Base-by-base conservation (phyloP, 2,113 vertebrate genomes). In the Peromyscus maniculatus region DNA sequence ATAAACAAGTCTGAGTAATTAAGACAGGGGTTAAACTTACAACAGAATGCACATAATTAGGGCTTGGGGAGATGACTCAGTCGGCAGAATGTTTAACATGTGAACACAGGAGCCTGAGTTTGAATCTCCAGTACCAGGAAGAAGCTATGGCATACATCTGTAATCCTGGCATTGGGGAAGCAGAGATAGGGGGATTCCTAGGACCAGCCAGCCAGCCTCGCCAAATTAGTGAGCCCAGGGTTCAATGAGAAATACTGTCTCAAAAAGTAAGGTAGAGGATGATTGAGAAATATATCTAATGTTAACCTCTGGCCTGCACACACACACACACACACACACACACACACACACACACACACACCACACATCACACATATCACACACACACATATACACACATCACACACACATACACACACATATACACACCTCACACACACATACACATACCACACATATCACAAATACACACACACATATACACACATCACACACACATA, bases 1-100 rank as follows among this genome's bases (percentile, higher is more conserved):
- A 87, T 24, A 52, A 13, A 72, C 16, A 87, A 87, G 72, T 91
- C 67, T 94, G 21, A 95, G n/a, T 72, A 82, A 67, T 62, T 89
- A 84, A 89, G 66, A 84, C 36, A 12, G 2, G 33, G 2, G 52
- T 33, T 79, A 87, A 89, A 92, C 8, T 90, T 79, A 52, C 24
- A 69, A 87, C 43, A 95, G 75, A 93, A 91, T 15, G n/a, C 15
- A 67, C 49, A 28, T 36, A 72, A 21, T 67, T 77, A 77, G 74
- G 39, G 22, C 39, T 21, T 77, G 43, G n/a, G 22, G 36, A 71
- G n/a, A 46, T 46, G 74, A 46, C 10, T 77, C 43, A 13, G 3
- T 77, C 11, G 43, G 43, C 43, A 77, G 39, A 39, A 26, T 77
- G 74, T 4, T 77, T 77, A 26, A 11, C 39, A 77, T 13, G 43